Evolutionary conservation across 2,113 vertebrate genomes (phyloP).

Genomic region (Lipophrys pholis): DNA sequence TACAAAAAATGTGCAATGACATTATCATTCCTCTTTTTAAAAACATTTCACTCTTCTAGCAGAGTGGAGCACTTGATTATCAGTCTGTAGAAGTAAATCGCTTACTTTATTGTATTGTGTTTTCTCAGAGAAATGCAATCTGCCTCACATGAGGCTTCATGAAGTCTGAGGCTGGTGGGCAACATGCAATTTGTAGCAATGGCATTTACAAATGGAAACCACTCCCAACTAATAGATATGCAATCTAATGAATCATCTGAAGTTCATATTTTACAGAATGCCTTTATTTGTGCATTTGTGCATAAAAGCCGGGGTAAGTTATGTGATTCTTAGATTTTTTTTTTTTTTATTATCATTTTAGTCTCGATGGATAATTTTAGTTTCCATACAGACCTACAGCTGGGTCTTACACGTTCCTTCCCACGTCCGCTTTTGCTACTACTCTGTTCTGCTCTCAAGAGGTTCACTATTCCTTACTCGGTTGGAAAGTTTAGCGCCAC

Average conservation of each 20-base stretch:
- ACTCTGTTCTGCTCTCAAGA: background rate
- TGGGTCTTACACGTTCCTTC: constrained; percentile 52
- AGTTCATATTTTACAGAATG: background rate
- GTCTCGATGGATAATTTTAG: constrained; percentile 15
- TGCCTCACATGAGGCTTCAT: background rate
- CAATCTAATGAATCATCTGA: background rate
- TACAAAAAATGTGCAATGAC: no score
- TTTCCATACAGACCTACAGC: background rate
- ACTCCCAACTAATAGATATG: background rate
- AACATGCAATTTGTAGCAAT: background rate
- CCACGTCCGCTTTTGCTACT: constrained; percentile 12
- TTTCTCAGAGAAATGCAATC: background rate
- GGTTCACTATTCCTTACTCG: constrained; percentile 32
- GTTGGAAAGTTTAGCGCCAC: constrained; percentile 4
- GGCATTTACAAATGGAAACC: background rate
- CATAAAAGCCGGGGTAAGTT: background rate
- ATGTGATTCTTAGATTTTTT: background rate
- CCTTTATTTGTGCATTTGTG: background rate
- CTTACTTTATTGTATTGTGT: background rate
- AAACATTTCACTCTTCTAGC: no score
- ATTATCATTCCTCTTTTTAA: no score
- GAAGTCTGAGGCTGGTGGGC: background rate
- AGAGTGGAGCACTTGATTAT: no score
- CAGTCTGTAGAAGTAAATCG: no score
- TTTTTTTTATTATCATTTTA: background rate